Evolutionary conservation across 2,888 invertebrate genomes (phyloP), one percentile per base, ranked within the genome.

Genomic region (Lochmaea crataegi): DNA sequence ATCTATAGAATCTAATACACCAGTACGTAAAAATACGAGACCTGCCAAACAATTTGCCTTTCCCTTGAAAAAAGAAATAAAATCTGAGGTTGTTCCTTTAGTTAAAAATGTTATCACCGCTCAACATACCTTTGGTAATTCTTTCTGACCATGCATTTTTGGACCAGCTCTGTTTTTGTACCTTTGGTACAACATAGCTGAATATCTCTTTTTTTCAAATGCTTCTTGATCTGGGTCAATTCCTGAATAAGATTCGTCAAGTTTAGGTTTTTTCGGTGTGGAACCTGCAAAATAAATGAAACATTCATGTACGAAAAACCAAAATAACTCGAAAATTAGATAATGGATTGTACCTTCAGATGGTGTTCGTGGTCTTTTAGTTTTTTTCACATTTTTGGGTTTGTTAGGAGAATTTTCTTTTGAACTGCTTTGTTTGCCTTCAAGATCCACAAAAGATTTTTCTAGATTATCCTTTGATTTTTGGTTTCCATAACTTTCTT

Each of bases 1-100:
- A 80, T 96, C 96, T 78, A 97, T 88, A 16, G 96, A 96, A 82
- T 97, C 96, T 61, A 96, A 87, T 1, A 97, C 93, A 45, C 97
- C 98, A 53, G 96, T 97, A 67, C 96, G 87, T 6, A 95, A 84
- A 82, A 96, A 95, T 5, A 90, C 91, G 70, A 91, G 87, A 68
- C 93, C 91, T 66, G 90, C 90, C 2, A 96, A 86, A 83, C 95
- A 95, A 83, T 92, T 88, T 16, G 92, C 90, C 67, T 91, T 89
- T 42, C 95, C 95, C 92, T 93, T 77, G 41, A 77, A 72, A 71
- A 53, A 38, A 41, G 18, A 41, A 57, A 58, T 64, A 53, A 66
- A 56, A 16, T 38, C 61, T 10, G 38, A n/a, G n/a, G n/a, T n/a
- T n/a, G n/a, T n/a, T n/a, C n/a, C n/a, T 9, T n/a, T 7, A 56